Evolutionary conservation across 2,888 invertebrate genomes (phyloP).

Genomic region (Eristalinus aeneus): DNA sequence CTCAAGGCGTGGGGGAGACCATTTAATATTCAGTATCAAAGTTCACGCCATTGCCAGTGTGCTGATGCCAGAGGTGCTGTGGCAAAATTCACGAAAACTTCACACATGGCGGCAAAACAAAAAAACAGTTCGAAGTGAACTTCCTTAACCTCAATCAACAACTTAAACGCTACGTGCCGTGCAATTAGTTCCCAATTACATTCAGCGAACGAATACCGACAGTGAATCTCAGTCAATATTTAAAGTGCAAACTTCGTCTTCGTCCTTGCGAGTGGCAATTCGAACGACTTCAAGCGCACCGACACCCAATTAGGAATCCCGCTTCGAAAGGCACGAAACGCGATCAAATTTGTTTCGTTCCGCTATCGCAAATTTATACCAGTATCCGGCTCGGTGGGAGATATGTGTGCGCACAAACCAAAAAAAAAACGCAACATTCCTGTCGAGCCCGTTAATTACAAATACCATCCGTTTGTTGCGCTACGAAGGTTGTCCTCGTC

Average conservation of each 20-base stretch:
- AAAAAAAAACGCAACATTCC: conserved; percentile 22
- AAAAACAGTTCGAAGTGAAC: conserved; percentile 33
- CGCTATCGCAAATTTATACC: conserved; percentile 40
- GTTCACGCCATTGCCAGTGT: background rate
- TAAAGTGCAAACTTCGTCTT: conserved; percentile 23
- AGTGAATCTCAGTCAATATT: conserved; percentile 21
- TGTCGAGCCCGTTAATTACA: conserved; percentile 49
- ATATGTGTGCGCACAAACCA: conserved; percentile 4
- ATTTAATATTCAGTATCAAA: conserved; percentile 56
- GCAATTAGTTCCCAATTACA: conserved; percentile 41
- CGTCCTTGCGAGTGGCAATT: background rate
- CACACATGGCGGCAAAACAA: conserved; percentile 52
- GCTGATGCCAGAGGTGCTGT: background rate
- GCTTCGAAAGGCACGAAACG: conserved; percentile 30
- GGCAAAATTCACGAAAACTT: conserved; percentile 25
- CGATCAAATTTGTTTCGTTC: conserved; percentile 33
- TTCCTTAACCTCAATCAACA: conserved; percentile 62
- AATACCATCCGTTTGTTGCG: conserved; percentile 35
- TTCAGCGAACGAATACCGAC: background rate
- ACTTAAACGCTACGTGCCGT: conserved; percentile 35
- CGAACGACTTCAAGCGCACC: background rate
- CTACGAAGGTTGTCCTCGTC: background rate
- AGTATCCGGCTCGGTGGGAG: background rate
- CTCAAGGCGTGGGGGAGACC: conserved; percentile 7
- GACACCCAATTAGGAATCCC: conserved; percentile 51